A percentile compares a stretch with the other conserved stretches of the same genome.
Conservation (phyloP, 37 sponge, comb jelly and placozoan species). For the Ianthella basta region DNA sequence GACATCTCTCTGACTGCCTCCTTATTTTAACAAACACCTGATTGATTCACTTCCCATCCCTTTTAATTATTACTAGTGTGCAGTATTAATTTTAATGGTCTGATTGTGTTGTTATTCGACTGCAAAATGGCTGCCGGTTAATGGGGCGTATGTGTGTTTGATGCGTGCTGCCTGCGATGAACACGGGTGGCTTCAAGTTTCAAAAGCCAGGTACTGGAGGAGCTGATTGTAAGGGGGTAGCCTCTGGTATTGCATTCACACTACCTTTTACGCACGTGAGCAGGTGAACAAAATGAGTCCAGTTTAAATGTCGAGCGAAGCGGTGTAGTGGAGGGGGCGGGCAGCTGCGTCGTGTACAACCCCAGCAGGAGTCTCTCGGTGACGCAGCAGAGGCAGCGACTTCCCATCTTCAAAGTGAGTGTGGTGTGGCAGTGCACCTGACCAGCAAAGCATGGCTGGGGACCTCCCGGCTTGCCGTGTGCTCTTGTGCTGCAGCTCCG, state of each 20-base stretch:
- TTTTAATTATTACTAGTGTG: too few species aligned
- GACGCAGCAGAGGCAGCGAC: constrained; percentile 85
- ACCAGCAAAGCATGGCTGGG: too few species aligned
- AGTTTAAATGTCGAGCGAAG: constrained; percentile 1
- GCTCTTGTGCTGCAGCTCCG: constrained; percentile 76
- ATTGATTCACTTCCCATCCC: too few species aligned
- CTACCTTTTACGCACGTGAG: not conserved
- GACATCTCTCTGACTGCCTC: too few species aligned
- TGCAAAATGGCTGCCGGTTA: too few species aligned
- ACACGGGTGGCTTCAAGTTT: not conserved
- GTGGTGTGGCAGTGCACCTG: too few species aligned
- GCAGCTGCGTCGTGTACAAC: constrained; percentile 79
- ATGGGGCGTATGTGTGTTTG: too few species aligned
- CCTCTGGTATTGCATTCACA: not conserved
- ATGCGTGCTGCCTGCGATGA: too few species aligned
- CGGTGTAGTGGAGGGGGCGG: constrained; percentile 64
- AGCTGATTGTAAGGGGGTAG: not conserved
- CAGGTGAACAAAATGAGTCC: not conserved
- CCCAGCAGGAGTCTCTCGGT: constrained; percentile 73
- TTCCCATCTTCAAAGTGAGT: constrained; percentile 85
- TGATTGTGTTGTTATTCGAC: too few species aligned
- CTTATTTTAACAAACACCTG: too few species aligned
- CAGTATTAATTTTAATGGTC: too few species aligned
- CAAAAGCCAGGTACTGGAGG: not conserved
- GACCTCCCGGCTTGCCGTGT: not conserved